Conservation (phyloP, 2,888 invertebrate species). For the Oligia latruncula region DNA sequence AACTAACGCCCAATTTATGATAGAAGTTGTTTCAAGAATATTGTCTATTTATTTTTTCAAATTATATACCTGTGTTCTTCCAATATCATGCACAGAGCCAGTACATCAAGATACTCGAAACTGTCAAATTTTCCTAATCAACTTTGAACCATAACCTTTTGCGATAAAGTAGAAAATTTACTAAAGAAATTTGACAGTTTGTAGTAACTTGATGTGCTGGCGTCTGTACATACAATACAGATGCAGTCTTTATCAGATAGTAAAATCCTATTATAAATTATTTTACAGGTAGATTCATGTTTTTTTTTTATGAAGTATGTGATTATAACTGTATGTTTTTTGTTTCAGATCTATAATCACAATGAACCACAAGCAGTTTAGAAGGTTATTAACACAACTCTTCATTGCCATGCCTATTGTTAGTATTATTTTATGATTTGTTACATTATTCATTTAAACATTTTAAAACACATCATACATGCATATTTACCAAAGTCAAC, state of each 20-base stretch:
- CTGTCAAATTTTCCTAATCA: too few relatives aligned
- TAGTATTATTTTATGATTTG: constrained; percentile 77
- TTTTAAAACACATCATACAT: neutral
- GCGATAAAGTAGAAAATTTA: too few relatives aligned
- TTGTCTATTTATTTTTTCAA: too few relatives aligned
- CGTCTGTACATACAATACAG: too few relatives aligned
- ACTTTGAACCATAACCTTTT: too few relatives aligned
- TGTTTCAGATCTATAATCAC: constrained; percentile 96
- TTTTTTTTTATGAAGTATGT: neutral
- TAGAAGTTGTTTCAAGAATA: neutral
- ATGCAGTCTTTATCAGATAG: neutral
- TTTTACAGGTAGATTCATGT: neutral
- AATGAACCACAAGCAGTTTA: constrained; percentile 95
- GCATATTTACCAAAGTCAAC: neutral
- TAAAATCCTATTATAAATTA: neutral
- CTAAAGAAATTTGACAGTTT: too few relatives aligned
- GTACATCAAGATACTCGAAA: too few relatives aligned
- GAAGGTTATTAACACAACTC: constrained; percentile 93
- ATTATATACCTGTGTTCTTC: neutral
- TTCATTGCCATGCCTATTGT: constrained; percentile 96
- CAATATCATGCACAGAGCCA: neutral
- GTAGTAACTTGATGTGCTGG: too few relatives aligned
- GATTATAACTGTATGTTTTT: constrained; percentile 27
- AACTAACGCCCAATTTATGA: too few relatives aligned
- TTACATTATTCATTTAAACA: constrained; percentile 1